Percentiles rank a stretch among this genome's conserved stretches.
Evolutionary conservation across 2,113 vertebrate genomes (phyloP).

Genomic region (Misgurnus anguillicaudatus): DNA sequence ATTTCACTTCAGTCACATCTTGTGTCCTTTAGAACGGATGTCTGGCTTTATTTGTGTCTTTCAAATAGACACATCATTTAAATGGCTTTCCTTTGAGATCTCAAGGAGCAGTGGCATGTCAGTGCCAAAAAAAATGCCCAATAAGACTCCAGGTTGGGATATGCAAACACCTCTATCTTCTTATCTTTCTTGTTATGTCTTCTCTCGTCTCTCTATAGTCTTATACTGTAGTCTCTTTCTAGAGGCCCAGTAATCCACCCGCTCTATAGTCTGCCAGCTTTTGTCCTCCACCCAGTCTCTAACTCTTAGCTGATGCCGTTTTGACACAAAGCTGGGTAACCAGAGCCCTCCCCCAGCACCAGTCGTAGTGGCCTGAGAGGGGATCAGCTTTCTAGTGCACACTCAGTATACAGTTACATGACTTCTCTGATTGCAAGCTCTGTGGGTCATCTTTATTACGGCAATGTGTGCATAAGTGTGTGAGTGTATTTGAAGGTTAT

Average conservation of each 20-base stretch:
- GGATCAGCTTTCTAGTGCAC: constrained; percentile 71
- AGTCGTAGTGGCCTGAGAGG: constrained; percentile 60
- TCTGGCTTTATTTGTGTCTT: constrained; percentile 59
- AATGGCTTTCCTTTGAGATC: constrained; percentile 59
- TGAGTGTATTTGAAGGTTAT: constrained; percentile 44
- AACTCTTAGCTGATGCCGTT: constrained; percentile 47
- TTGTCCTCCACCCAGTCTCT: constrained; percentile 50
- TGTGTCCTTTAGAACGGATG: constrained; percentile 49
- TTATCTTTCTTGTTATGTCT: constrained; percentile 59
- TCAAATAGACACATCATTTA: constrained; percentile 32
- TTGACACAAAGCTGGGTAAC: constrained; percentile 66
- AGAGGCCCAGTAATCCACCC: constrained; percentile 68
- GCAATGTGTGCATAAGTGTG: constrained; percentile 44
- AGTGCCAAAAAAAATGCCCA: constrained; percentile 16
- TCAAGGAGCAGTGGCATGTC: constrained; percentile 24
- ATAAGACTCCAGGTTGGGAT: constrained; percentile 11
- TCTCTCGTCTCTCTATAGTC: constrained; percentile 57
- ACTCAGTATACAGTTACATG: constrained; percentile 70
- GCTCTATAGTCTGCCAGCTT: constrained; percentile 62
- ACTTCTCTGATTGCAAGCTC: constrained; percentile 76
- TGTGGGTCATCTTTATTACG: constrained; percentile 57
- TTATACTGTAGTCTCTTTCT: constrained; percentile 54
- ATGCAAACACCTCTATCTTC: constrained; percentile 26
- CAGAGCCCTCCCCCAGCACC: constrained; percentile 68
- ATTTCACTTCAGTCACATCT: constrained; percentile 52